These are phyloP conservation scores for Myripristis murdjan DNA, from an alignment of 2,797 vertebrate species.

Conservation along the genomic window DNA sequence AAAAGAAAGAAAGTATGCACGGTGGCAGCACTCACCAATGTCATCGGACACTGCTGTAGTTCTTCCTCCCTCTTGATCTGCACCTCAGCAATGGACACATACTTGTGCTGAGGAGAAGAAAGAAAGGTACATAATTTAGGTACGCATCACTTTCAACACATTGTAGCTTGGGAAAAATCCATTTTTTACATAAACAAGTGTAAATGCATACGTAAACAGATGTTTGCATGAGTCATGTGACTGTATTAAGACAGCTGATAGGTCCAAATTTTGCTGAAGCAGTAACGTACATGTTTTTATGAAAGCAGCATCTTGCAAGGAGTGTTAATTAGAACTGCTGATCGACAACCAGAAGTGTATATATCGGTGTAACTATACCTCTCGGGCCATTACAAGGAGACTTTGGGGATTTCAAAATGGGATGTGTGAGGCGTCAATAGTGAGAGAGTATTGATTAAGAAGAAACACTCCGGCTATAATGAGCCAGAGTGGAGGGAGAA, in stretches of 20 bases:
- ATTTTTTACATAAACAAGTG: too few species aligned
- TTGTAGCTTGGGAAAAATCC: too few species aligned
- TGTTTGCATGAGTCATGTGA: too few species aligned
- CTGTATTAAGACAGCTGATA: too few species aligned
- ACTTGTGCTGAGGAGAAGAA: slow-evolving; percentile 90
- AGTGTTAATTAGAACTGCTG: slow-evolving; percentile 28
- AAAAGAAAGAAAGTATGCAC: too few species aligned
- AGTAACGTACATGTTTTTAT: too few species aligned
- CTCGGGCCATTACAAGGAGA: slow-evolving; percentile 7
- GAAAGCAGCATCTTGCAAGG: neutral
- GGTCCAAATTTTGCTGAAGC: too few species aligned
- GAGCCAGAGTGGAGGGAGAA: too few species aligned
- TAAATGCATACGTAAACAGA: too few species aligned
- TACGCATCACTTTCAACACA: too few species aligned
- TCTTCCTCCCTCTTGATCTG: slow-evolving; percentile 96
- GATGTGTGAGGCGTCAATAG: slow-evolving; percentile 17
- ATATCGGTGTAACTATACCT: slow-evolving; percentile 16
- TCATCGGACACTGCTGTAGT: slow-evolving; percentile 95
- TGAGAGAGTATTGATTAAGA: slow-evolving; percentile 31
- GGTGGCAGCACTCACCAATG: slow-evolving; percentile 91
- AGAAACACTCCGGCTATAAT: too few species aligned
- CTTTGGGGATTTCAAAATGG: slow-evolving; percentile 51
- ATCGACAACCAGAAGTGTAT: slow-evolving; percentile 18
- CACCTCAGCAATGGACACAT: slow-evolving; percentile 95
- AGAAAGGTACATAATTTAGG: too few species aligned